Conservation (phyloP, 2,113 vertebrate species). For the Muscicapa adusta region DNA sequence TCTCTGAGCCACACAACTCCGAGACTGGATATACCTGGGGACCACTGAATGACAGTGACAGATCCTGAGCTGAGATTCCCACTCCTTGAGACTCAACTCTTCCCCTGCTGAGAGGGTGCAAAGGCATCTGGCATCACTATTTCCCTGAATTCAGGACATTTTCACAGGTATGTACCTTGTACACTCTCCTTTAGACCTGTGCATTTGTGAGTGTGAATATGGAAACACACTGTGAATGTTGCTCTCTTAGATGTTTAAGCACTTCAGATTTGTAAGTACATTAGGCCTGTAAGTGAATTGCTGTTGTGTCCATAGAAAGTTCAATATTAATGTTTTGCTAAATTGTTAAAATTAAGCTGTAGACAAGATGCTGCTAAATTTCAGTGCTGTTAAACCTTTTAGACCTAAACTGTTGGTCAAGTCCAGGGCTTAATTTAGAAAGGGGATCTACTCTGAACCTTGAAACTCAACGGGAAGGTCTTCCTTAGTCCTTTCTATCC, state of each 20-base stretch:
- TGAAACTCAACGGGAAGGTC: rapidly evolving
- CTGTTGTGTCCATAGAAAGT: not conserved
- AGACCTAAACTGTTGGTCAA: not conserved
- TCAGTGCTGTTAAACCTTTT: not conserved
- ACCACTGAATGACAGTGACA: not conserved
- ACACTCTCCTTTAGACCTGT: not conserved
- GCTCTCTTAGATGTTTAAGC: not conserved
- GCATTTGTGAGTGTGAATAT: not conserved
- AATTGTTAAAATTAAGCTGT: not conserved
- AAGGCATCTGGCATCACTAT: not conserved
- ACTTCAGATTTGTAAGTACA: not conserved
- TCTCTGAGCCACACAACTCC: not conserved
- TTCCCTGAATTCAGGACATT: not conserved
- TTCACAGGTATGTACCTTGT: not conserved
- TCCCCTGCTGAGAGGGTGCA: rapidly evolving
- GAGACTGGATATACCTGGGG: no score
- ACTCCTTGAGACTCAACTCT: not conserved
- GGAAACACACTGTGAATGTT: not conserved
- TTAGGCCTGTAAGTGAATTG: not conserved
- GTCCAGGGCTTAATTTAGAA: not conserved
- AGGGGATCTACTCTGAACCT: not conserved
- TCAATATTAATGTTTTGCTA: not conserved
- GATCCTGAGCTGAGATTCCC: not conserved
- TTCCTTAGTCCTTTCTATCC: not conserved
- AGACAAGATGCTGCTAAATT: not conserved